These are phyloP conservation scores for Netelia virgata DNA, from an alignment of 2,888 invertebrate species.

Conservation along the genomic window DNA sequence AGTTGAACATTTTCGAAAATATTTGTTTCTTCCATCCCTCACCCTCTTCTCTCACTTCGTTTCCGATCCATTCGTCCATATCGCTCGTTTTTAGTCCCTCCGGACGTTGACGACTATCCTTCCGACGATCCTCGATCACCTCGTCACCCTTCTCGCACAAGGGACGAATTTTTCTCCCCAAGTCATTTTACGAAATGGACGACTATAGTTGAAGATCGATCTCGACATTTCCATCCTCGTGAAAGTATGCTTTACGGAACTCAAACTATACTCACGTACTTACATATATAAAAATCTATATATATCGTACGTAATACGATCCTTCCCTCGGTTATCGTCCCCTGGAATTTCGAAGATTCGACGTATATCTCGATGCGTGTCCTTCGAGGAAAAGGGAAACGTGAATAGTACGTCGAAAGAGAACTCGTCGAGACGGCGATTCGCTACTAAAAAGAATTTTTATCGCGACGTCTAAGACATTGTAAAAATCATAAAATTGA, in stretches of 20 bases:
- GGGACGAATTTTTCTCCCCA: neutral
- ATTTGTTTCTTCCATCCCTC: neutral
- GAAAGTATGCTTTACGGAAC: constrained; percentile 13
- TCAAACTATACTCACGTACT: neutral
- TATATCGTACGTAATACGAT: neutral
- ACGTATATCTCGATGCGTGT: too few relatives aligned
- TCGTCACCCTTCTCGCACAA: constrained; percentile 2
- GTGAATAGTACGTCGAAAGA: too few relatives aligned
- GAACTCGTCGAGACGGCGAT: too few relatives aligned
- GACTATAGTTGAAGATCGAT: neutral
- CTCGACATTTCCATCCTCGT: neutral
- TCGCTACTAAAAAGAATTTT: too few relatives aligned
- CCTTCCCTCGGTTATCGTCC: neutral
- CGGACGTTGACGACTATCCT: neutral
- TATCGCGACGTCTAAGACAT: too few relatives aligned
- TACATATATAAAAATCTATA: too few relatives aligned
- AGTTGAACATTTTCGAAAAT: constrained; percentile 7
- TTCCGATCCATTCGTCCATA: neutral
- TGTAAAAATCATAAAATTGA: too few relatives aligned
- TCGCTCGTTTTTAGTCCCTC: neutral
- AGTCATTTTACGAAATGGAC: neutral
- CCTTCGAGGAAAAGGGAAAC: too few relatives aligned
- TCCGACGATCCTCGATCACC: constrained; percentile 14
- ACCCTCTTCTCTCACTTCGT: neutral
- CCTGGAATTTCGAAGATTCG: neutral